A percentile compares a stretch with the other conserved stretches of the same genome.
phyloP scores from a whole-genome alignment of 2,888 invertebrate species.

The Deilephila elpenor region DNA sequence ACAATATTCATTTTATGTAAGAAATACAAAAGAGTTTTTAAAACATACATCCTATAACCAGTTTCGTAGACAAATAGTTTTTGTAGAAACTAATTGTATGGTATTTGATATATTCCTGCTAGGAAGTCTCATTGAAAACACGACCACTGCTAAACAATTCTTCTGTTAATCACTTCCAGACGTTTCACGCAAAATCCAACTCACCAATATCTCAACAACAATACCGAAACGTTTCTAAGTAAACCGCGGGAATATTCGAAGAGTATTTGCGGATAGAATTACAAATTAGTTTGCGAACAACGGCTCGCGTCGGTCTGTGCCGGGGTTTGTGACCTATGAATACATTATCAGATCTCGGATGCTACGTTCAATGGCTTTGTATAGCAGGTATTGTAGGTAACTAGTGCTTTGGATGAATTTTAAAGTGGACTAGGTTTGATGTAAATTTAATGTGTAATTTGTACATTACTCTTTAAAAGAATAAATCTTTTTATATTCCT shows the following conservation, averaged over 20 bases:
- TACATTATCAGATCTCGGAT: constrained; percentile 14
- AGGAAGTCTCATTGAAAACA: background rate
- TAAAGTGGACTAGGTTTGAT: background rate
- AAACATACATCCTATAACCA: too few relatives aligned
- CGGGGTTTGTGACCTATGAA: constrained; percentile 20
- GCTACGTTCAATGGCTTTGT: background rate
- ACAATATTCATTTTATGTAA: too few relatives aligned
- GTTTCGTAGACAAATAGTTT: too few relatives aligned
- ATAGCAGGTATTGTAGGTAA: background rate
- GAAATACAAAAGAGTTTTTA: too few relatives aligned
- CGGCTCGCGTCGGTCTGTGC: background rate
- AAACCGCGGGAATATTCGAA: constrained; percentile 1
- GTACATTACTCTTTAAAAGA: too few relatives aligned
- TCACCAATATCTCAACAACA: background rate
- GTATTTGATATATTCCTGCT: too few relatives aligned
- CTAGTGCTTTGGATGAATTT: background rate
- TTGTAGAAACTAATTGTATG: too few relatives aligned
- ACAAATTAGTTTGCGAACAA: constrained; percentile 19
- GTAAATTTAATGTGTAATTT: background rate
- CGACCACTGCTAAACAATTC: background rate
- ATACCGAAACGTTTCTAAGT: background rate
- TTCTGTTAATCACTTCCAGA: background rate
- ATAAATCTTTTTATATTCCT: background rate
- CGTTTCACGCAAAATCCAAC: background rate
- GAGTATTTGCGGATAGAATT: constrained; percentile 18